These are phyloP conservation scores for Nansenia antarctica DNA, from an alignment of 2,113 vertebrate genomes.

Conservation along the genomic window DNA sequence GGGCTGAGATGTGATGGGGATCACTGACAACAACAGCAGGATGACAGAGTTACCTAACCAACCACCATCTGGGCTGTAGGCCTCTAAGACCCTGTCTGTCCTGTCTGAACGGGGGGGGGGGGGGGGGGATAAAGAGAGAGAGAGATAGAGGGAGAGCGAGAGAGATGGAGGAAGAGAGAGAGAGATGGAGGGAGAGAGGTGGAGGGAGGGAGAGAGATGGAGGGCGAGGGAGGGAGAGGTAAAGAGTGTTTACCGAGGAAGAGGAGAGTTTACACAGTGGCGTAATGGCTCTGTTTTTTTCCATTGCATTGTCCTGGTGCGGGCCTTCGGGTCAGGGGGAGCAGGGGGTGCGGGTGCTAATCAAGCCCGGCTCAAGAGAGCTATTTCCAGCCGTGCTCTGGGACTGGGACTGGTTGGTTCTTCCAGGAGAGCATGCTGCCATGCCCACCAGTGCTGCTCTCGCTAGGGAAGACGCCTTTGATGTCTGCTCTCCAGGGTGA, in stretches of 20 bases:
- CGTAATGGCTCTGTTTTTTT: neutral
- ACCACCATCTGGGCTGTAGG: slow-evolving; percentile 14
- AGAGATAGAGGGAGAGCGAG: neutral
- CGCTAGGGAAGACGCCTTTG: neutral
- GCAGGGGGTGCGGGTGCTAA: neutral
- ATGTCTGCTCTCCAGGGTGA: neutral
- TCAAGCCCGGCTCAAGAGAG: neutral
- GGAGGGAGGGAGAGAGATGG: neutral
- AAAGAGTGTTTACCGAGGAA: neutral
- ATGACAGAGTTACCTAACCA: slow-evolving; percentile 7
- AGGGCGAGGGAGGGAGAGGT: neutral
- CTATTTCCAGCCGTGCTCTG: neutral
- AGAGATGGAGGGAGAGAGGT: neutral
- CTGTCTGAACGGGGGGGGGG: neutral
- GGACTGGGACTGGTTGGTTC: too few species aligned
- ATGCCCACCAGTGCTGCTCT: neutral
- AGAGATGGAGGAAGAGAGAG: neutral
- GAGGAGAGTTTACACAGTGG: neutral
- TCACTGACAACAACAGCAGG: slow-evolving; percentile 5
- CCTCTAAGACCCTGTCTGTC: neutral
- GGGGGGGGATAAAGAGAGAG: neutral
- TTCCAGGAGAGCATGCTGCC: too few species aligned
- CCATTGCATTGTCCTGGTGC: neutral
- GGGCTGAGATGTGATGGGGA: slow-evolving; percentile 1
- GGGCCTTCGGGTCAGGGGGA: neutral